Conservation (phyloP, 1,140 invertebrate species). For the Drosophila kanapiae region DNA sequence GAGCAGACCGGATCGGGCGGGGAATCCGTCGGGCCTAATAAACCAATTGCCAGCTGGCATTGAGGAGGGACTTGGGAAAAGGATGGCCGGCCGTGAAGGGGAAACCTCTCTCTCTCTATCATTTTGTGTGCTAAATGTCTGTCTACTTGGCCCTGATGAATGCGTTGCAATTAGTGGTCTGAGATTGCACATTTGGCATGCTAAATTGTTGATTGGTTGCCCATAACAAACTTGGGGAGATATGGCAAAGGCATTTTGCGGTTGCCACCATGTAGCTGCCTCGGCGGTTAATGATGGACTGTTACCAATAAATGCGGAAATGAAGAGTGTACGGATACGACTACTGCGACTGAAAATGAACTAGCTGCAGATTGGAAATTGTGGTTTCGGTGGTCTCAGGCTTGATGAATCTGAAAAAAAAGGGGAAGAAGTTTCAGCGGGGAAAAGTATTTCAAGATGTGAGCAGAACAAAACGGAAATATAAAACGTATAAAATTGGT, state of each 20-base stretch:
- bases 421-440: not conserved
- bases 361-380: slow-evolving; percentile 17
- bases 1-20: slow-evolving; percentile 29
- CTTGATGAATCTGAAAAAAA: slow-evolving; percentile 1
- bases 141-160: slow-evolving; percentile 66
- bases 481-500: too few relatives aligned
- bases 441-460: not conserved
- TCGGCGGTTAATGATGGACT: slow-evolving; percentile 46
- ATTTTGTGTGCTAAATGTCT: slow-evolving; percentile 56
- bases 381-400: slow-evolving; percentile 5
- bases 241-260: slow-evolving; percentile 49
- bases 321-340: slow-evolving; percentile 10
- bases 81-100: not conserved
- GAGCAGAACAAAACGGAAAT: not conserved
- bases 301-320: slow-evolving; percentile 50
- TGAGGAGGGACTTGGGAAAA: not conserved
- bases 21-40: slow-evolving; percentile 53
- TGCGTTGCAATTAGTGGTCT: slow-evolving; percentile 78
- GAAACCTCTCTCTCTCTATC: slow-evolving; percentile 28
- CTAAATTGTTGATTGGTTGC: slow-evolving; percentile 50
- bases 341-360: not conserved
- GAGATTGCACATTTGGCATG: slow-evolving; percentile 78
- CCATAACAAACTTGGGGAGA: slow-evolving; percentile 55
- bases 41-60: slow-evolving; percentile 52
- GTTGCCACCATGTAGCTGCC: slow-evolving; percentile 17